Conservation (phyloP, 2,888 invertebrate species). For the Metopia argyrocephala region DNA sequence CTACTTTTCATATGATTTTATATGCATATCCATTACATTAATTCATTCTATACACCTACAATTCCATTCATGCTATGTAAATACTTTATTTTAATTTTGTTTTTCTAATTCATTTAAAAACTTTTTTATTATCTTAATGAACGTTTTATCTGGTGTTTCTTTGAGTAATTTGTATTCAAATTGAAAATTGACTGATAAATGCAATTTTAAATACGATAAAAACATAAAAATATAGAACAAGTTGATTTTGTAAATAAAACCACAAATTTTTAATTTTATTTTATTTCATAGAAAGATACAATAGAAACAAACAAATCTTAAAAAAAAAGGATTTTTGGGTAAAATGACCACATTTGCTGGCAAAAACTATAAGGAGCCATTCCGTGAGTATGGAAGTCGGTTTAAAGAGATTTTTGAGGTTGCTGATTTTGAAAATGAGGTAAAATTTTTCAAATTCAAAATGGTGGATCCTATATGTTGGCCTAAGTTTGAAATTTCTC, state of each 20-base stretch:
- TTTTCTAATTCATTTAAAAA: neutral
- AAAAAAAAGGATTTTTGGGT: too few relatives aligned
- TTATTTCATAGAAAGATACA: neutral
- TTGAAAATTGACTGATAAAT: conserved; percentile 57
- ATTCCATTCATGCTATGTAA: conserved; percentile 47
- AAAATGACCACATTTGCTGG: too few relatives aligned
- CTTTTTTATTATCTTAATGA: conserved; percentile 15
- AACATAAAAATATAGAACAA: conserved; percentile 9
- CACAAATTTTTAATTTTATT: neutral
- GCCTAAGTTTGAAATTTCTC: too few relatives aligned
- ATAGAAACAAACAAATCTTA: too few relatives aligned
- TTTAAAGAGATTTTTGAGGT: too few relatives aligned
- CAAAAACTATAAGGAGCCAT: too few relatives aligned
- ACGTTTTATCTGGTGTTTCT: conserved; percentile 26
- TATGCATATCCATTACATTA: neutral
- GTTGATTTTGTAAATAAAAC: conserved; percentile 16
- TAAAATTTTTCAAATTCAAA: too few relatives aligned
- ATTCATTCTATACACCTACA: too few relatives aligned
- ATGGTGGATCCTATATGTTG: too few relatives aligned
- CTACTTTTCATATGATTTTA: neutral
- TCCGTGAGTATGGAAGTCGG: too few relatives aligned
- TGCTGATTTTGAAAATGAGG: too few relatives aligned
- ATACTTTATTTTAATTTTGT: conserved; percentile 28
- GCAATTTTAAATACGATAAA: conserved; percentile 28
- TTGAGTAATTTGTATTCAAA: conserved; percentile 20